Percentiles rank a stretch among this genome's conserved stretches.
These are phyloP conservation scores for Brachionus calyciflorus DNA, from an alignment of 1,140 invertebrate genomes.

Conservation along the genomic window DNA sequence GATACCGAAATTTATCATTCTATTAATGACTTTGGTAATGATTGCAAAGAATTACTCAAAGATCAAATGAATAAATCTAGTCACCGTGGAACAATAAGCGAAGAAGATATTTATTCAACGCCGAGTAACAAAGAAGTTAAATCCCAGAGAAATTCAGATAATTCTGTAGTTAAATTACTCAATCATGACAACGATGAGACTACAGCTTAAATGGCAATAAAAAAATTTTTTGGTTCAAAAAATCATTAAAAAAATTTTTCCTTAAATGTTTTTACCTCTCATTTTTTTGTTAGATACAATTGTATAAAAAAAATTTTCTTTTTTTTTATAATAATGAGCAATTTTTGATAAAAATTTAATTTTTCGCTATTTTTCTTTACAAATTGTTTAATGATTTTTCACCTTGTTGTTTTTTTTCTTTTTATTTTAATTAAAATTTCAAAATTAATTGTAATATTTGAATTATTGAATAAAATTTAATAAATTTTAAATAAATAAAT, in stretches of 20 bases:
- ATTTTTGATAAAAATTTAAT: too few species aligned
- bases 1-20: conserved; percentile 33
- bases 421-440: too few species aligned
- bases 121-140: conserved; percentile 24
- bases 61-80: conserved; percentile 19
- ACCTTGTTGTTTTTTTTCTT: too few species aligned
- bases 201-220: not conserved
- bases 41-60: not conserved
- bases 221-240: not conserved
- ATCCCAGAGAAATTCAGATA: not conserved
- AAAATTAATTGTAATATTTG: too few species aligned
- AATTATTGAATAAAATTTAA: too few species aligned
- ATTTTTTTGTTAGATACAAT: too few species aligned
- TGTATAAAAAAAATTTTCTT: too few species aligned
- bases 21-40: conserved; percentile 25
- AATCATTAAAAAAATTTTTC: not conserved
- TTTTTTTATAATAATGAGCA: too few species aligned
- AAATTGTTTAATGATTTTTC: too few species aligned
- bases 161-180: conserved; percentile 4
- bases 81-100: not conserved
- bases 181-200: conserved; percentile 31
- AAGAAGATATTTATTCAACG: conserved; percentile 11
- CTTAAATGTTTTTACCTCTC: not conserved
- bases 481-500: too few species aligned
- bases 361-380: too few species aligned